Evolutionary conservation across 2,113 vertebrate species (phyloP).

Genomic region (Gorsachius goisagi): DNA sequence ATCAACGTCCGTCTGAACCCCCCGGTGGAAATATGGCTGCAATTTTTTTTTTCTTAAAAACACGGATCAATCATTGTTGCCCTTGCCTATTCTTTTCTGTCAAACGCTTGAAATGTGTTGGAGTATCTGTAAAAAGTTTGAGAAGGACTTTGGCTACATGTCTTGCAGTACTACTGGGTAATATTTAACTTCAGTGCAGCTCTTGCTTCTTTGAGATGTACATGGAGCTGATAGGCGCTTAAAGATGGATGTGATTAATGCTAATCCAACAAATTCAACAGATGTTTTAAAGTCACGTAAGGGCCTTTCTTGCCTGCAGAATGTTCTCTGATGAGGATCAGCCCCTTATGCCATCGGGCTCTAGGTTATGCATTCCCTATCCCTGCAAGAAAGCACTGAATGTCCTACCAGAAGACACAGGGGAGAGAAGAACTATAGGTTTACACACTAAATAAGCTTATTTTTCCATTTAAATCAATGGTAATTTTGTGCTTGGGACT

Average conservation of each 20-base stretch:
- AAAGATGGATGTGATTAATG: not conserved
- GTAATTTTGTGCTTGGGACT: not conserved
- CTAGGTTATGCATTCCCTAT: not conserved
- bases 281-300: not conserved
- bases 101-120: conserved; percentile 46
- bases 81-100: conserved; percentile 67
- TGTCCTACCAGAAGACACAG: not conserved
- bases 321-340: not conserved
- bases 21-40: conserved; percentile 62
- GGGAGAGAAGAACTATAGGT: not conserved
- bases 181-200: not conserved
- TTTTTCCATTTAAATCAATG: not conserved
- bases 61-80: conserved; percentile 67
- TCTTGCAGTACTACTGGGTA: not conserved
- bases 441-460: not conserved
- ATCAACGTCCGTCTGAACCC: conserved; percentile 53
- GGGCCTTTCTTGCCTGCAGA: not conserved
- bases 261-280: not conserved
- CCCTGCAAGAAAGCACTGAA: not conserved
- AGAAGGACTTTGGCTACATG: not conserved
- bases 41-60: conserved; percentile 72
- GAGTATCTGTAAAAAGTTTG: conserved; percentile 47
- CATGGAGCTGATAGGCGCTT: not conserved
- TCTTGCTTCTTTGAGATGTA: not conserved
- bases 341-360: not conserved